phyloP scores from a whole-genome alignment of 2,797 vertebrate species.

The Acanthornis magna region DNA sequence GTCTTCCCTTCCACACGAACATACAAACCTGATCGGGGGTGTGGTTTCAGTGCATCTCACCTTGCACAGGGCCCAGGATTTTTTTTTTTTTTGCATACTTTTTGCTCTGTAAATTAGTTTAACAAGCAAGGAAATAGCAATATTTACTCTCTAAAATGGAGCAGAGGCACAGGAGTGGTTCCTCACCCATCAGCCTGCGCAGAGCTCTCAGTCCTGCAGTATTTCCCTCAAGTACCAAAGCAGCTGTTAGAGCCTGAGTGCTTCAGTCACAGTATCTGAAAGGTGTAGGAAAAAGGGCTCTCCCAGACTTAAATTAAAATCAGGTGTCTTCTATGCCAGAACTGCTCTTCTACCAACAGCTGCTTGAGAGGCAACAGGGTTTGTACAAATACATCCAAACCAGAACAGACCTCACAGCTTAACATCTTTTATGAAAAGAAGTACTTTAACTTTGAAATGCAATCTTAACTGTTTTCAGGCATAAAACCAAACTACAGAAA shows the following conservation, averaged over 20 bases:
- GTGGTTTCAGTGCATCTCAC: not conserved
- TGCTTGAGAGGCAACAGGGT: not conserved
- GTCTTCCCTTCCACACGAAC: not conserved
- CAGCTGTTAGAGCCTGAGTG: not conserved
- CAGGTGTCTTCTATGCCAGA: not conserved
- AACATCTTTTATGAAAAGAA: not conserved
- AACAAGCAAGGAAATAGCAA: not conserved
- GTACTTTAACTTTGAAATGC: not conserved
- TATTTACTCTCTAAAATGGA: not conserved
- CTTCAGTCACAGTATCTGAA: not conserved
- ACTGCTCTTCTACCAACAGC: not conserved
- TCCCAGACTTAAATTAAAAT: not conserved
- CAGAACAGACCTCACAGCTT: not conserved
- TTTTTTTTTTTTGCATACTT: not conserved
- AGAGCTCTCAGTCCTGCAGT: not conserved
- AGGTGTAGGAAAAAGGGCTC: not conserved
- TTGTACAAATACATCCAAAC: not conserved
- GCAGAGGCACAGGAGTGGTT: not conserved
- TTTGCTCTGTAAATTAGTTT: not conserved
- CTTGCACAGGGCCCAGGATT: not conserved
- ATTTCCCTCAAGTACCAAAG: not conserved
- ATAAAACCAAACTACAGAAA: not conserved
- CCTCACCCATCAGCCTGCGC: not conserved
- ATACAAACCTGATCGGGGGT: accelerated
- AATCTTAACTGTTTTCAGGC: not conserved